Base-by-base conservation (phyloP, 1,140 invertebrate genomes). In the Zaprionus inermis region DNA sequence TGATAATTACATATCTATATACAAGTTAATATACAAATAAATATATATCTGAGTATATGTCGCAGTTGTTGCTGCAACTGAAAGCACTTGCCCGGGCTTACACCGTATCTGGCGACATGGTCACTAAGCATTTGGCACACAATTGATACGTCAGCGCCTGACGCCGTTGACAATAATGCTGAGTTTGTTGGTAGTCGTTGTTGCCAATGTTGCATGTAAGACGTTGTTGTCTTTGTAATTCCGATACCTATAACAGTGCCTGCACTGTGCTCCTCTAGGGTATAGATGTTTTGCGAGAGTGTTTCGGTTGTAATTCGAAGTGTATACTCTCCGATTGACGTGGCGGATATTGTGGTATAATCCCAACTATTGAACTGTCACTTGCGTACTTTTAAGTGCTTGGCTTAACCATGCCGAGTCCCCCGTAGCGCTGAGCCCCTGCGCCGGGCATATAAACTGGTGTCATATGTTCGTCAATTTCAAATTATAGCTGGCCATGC, bases 81-180 rank as follows among this genome's bases (percentile, higher is more conserved):
- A 64, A 52, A 72, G 49, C 54, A 46, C 32, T 75, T 71, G 67
- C 60, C 12, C 68, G 51, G 18, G 79, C 52, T 44, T 71, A 28
- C 5, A 28, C 24, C 24, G 41, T 78, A 73, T 69, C 55, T 69
- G 61, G 63, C 76, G 91, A 90, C 88, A 90, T 91, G 79, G 91
- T 82, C 79, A 90, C 83, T 91, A 83, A 85, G 75, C 91, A 81
- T 89, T 80, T 90, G 60, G 84, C 89, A 90, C 91, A 92, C 78
- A 76, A 88, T 89, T 88, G 84, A 89, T 88, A 84, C 75, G 85
- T 81, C 84, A 88, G 76, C 82, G 72, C 52, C 18, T 73, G 59
- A 44, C 36, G 60, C 49, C 44, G 78, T 86, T 79, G 83, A 86
- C 83, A 88, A 88, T 88, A 83, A 79, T 86, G 79, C 79, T 86